A percentile compares a stretch with the other conserved stretches of the same genome.
phyloP scores from a whole-genome alignment of 2,113 vertebrate species.

The Cygnus buccinator region DNA sequence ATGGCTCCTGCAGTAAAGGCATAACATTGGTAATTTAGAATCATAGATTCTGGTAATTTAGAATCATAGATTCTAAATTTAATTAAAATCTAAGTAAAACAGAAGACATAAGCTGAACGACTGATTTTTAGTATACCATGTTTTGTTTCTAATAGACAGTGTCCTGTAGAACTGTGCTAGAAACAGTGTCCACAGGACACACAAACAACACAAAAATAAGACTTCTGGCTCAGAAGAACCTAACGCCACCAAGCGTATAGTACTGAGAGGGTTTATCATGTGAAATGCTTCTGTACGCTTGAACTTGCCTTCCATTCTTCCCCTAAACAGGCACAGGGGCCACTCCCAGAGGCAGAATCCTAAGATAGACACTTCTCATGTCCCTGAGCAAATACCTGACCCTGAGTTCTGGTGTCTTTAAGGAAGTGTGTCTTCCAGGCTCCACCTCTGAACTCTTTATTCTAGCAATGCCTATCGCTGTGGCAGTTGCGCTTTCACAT shows the following conservation, averaged over 20 bases:
- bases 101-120: not conserved
- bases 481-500: not conserved
- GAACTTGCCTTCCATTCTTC: not conserved
- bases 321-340: not conserved
- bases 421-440: not conserved
- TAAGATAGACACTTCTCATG: not conserved
- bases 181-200: not conserved
- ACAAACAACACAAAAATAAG: not conserved
- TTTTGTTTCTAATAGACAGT: not conserved
- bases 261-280: accelerated
- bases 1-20: not conserved
- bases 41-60: not conserved
- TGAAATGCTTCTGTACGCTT: not conserved
- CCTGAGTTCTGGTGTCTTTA: not conserved
- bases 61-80: not conserved
- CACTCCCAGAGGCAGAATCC: not conserved
- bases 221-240: not conserved
- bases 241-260: accelerated
- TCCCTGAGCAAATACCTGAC: not conserved
- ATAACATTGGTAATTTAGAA: not conserved
- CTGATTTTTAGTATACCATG: not conserved
- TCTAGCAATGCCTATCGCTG: not conserved
- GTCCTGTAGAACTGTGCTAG: not conserved
- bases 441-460: not conserved
- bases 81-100: not conserved